phyloP scores from a whole-genome alignment of 1,140 invertebrate genomes.

The Papilio dardanus region DNA sequence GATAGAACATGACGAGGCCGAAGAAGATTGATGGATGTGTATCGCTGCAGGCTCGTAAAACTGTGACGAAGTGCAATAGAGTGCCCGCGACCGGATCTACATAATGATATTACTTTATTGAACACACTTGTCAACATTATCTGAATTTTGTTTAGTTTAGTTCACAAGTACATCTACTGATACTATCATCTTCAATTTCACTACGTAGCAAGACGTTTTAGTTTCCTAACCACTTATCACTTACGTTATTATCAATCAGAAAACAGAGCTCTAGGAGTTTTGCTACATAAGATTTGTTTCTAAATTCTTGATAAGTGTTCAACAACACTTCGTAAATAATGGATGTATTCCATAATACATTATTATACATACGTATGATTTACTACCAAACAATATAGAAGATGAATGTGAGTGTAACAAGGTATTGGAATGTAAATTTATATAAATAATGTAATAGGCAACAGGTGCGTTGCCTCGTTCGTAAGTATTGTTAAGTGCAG shows the following conservation, averaged over 20 bases:
- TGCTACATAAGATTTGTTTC: not conserved
- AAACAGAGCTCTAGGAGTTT: not conserved
- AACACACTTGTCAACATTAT: too few species aligned
- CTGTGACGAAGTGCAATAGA: not conserved
- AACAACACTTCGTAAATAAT: too few species aligned
- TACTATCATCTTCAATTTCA: too few species aligned
- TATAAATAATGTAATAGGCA: constrained; percentile 16
- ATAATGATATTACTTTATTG: too few species aligned
- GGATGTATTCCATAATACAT: too few species aligned
- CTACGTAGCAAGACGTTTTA: too few species aligned
- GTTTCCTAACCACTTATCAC: not conserved
- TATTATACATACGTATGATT: not conserved
- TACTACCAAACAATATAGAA: not conserved
- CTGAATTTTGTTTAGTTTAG: too few species aligned
- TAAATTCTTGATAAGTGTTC: too few species aligned
- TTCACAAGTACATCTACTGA: too few species aligned
- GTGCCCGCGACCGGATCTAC: constrained; percentile 12
- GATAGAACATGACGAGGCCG: not conserved
- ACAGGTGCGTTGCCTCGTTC: constrained; percentile 30
- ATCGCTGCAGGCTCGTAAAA: not conserved
- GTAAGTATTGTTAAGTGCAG: constrained; percentile 30
- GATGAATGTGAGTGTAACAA: not conserved
- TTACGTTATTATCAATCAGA: not conserved
- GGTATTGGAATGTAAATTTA: not conserved
- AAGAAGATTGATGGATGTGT: constrained; percentile 24